A percentile compares a stretch with the other conserved stretches of the same genome.
Conservation (phyloP, 1,140 invertebrate species). For the Bilobella aurantiaca region DNA sequence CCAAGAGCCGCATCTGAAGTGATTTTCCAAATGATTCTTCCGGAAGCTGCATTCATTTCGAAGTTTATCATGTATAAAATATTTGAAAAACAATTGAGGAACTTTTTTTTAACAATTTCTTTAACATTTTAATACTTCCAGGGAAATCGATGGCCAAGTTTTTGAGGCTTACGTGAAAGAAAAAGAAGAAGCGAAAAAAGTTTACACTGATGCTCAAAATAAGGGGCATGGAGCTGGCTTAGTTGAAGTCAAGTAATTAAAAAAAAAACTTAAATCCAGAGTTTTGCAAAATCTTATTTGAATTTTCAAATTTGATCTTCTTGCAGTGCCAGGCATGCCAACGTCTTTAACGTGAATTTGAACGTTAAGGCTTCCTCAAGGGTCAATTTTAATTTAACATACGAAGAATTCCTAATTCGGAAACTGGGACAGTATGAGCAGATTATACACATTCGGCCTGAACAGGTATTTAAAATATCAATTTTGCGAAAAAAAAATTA, state of each 20-base stretch:
- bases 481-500: not conserved
- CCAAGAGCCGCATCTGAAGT: slow-evolving; percentile 27
- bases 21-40: slow-evolving; percentile 36
- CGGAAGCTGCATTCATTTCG: slow-evolving; percentile 37
- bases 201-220: slow-evolving; percentile 50
- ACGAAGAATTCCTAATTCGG: slow-evolving; percentile 51
- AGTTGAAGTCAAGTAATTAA: slow-evolving; percentile 29
- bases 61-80: slow-evolving; percentile 36
- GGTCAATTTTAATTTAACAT: slow-evolving; percentile 52
- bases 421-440: slow-evolving; percentile 51
- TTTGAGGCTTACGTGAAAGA: slow-evolving; percentile 49
- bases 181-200: slow-evolving; percentile 53
- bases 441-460: slow-evolving; percentile 50
- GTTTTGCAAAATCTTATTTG: not conserved
- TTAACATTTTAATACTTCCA: slow-evolving; percentile 23
- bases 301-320: too few species aligned
- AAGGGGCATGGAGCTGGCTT: slow-evolving; percentile 50
- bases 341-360: slow-evolving; percentile 50
- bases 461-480: slow-evolving; percentile 13
- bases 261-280: not conserved
- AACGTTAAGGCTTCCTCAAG: slow-evolving; percentile 50
- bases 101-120: not conserved
- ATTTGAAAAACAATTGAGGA: slow-evolving; percentile 3
- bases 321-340: slow-evolving; percentile 51
- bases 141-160: slow-evolving; percentile 46